Conservation (phyloP, 2,888 invertebrate species). For the Ectemnius continuus region DNA sequence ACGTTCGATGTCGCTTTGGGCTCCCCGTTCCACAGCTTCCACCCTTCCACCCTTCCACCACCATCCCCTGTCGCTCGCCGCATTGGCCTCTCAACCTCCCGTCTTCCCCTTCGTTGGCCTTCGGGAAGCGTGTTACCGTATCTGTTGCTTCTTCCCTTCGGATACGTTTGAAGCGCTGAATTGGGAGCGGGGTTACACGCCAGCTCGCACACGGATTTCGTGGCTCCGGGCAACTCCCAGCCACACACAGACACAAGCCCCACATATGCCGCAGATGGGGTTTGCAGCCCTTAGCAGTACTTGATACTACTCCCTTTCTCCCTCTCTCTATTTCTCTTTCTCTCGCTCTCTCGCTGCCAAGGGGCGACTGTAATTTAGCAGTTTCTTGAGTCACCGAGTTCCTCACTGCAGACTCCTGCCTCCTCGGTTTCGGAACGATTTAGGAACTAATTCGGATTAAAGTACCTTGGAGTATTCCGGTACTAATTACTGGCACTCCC, state of each 20-base stretch:
- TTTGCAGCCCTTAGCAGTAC: neutral
- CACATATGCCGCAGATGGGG: neutral
- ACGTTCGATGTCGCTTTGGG: slow-evolving; percentile 43
- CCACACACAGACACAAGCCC: neutral
- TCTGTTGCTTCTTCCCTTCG: slow-evolving; percentile 50
- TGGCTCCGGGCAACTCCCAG: neutral
- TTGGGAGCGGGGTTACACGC: slow-evolving; percentile 19
- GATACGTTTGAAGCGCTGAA: slow-evolving; percentile 41
- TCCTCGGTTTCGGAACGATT: too few species aligned
- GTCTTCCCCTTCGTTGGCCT: slow-evolving; percentile 17
- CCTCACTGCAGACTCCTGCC: too few species aligned
- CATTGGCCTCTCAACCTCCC: slow-evolving; percentile 22
- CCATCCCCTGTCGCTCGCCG: slow-evolving; percentile 11
- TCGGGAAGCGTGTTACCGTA: slow-evolving; percentile 14
- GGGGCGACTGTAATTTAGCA: slow-evolving; percentile 42
- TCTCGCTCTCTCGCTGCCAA: too few species aligned
- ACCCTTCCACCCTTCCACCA: too few species aligned
- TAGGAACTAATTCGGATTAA: too few species aligned
- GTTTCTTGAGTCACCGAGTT: slow-evolving; percentile 26
- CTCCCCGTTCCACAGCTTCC: slow-evolving; percentile 15
- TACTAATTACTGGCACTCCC: too few species aligned
- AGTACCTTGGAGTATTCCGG: too few species aligned
- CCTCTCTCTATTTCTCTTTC: too few species aligned
- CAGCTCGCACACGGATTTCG: slow-evolving; percentile 13
- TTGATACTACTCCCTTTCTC: too few species aligned